These are phyloP conservation scores for Dinocampus coccinellae DNA, from an alignment of 2,888 invertebrate species.

Conservation along the genomic window DNA sequence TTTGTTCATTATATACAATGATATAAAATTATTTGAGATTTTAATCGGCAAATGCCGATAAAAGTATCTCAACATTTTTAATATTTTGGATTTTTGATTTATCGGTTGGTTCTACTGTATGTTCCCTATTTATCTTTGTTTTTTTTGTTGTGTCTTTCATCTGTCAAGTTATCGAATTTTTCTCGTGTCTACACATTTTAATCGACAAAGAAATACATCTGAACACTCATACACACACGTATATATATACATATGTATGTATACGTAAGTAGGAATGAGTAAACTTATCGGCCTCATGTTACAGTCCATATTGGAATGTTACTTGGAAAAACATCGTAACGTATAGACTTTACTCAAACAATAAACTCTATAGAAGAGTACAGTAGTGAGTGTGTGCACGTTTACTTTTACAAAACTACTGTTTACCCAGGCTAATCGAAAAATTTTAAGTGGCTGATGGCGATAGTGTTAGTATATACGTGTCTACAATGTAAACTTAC, in stretches of 20 bases:
- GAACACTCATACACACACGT: neutral
- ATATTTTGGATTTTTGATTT: no score
- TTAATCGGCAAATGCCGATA: no score
- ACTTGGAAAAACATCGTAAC: conserved; percentile 55
- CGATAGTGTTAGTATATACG: neutral
- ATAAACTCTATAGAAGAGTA: conserved; percentile 31
- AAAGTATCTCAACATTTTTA: no score
- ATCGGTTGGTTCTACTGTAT: no score
- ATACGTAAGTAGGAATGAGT: neutral
- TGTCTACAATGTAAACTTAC: neutral
- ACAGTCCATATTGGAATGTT: conserved; percentile 48
- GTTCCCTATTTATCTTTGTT: no score
- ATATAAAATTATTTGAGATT: no score
- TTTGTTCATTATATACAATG: no score
- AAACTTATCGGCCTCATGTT: conserved; percentile 41
- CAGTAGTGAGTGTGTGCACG: conserved; percentile 45
- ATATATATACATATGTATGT: neutral
- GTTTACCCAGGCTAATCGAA: conserved; percentile 60
- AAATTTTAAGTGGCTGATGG: conserved; percentile 52
- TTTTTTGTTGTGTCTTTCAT: no score
- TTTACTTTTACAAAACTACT: conserved; percentile 46
- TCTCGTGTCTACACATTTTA: no score
- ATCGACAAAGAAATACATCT: no score
- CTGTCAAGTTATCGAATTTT: no score
- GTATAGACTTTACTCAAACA: conserved; percentile 1